These are phyloP conservation scores for Sitodiplosis mosellana DNA, from an alignment of 1,140 invertebrate species.

Conservation along the genomic window DNA sequence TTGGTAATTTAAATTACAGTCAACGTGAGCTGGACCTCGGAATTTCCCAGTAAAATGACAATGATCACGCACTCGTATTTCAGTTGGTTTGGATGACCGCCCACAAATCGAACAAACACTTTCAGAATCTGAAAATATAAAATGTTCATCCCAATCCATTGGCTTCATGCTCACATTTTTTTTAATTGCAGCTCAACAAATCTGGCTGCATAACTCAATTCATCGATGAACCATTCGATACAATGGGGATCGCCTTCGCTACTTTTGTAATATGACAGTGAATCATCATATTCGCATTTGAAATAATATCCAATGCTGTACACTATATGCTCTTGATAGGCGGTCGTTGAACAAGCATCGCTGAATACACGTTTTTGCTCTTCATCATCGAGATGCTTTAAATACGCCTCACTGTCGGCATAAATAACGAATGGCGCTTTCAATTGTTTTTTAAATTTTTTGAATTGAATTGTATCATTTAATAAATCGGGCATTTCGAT, in stretches of 20 bases:
- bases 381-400: constrained; percentile 1
- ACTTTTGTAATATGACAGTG: constrained; percentile 9
- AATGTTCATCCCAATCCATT: constrained; percentile 7
- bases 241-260: constrained; percentile 12
- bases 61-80: constrained; percentile 13
- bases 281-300: constrained; percentile 13
- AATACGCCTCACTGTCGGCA: constrained; percentile 18
- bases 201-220: too few species aligned
- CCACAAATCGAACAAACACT: constrained; percentile 21
- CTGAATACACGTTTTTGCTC: constrained; percentile 4
- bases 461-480: constrained; percentile 8
- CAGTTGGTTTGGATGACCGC: constrained; percentile 7
- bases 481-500: background rate
- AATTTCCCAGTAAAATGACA: constrained; percentile 18
- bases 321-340: constrained; percentile 17
- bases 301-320: constrained; percentile 15
- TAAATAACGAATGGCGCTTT: constrained; percentile 17
- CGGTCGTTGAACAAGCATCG: constrained; percentile 3
- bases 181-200: too few species aligned
- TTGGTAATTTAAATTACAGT: constrained; percentile 21
- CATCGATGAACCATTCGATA: constrained; percentile 11
- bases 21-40: constrained; percentile 17
- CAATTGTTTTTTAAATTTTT: constrained; percentile 12
- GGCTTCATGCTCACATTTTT: constrained; percentile 6
- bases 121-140: constrained; percentile 1